A percentile compares a stretch with the other conserved stretches of the same genome.
Conservation (phyloP, 1,140 invertebrate species). For the Drosophila prosaltans region DNA sequence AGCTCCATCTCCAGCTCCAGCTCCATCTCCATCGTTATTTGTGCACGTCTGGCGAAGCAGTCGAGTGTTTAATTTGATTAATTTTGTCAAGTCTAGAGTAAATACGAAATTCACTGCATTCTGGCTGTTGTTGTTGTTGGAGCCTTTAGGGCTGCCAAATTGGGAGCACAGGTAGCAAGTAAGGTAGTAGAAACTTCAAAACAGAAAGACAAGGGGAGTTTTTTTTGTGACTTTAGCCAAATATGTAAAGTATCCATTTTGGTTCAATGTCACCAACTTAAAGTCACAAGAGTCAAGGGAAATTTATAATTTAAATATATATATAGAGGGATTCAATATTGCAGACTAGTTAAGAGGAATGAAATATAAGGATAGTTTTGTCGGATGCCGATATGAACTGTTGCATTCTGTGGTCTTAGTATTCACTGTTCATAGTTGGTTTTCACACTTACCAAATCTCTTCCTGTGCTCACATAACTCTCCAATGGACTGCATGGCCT, state of each 20-base stretch:
- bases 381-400: too few relatives aligned
- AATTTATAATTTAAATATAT: too few relatives aligned
- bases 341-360: too few relatives aligned
- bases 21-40: conserved; percentile 66
- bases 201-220: conserved; percentile 25
- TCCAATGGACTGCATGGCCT: conserved; percentile 90
- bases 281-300: neutral
- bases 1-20: conserved; percentile 30
- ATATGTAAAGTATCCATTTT: neutral
- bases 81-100: conserved; percentile 80
- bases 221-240: neutral
- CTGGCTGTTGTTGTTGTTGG: conserved; percentile 56
- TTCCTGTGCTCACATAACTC: conserved; percentile 89
- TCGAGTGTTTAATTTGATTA: conserved; percentile 81
- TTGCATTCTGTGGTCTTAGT: too few relatives aligned
- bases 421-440: too few relatives aligned
- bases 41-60: conserved; percentile 78
- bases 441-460: conserved; percentile 83
- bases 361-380: too few relatives aligned
- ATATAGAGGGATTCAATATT: too few relatives aligned
- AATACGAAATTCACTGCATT: conserved; percentile 70
- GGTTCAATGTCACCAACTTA: neutral
- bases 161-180: conserved; percentile 46
- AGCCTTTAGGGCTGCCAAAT: conserved; percentile 58
- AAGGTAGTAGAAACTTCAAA: conserved; percentile 28